Evolutionary conservation across 2,797 vertebrate genomes (phyloP), one percentile per base, ranked within the genome.

Genomic region (Bovichtus diacanthus): DNA sequence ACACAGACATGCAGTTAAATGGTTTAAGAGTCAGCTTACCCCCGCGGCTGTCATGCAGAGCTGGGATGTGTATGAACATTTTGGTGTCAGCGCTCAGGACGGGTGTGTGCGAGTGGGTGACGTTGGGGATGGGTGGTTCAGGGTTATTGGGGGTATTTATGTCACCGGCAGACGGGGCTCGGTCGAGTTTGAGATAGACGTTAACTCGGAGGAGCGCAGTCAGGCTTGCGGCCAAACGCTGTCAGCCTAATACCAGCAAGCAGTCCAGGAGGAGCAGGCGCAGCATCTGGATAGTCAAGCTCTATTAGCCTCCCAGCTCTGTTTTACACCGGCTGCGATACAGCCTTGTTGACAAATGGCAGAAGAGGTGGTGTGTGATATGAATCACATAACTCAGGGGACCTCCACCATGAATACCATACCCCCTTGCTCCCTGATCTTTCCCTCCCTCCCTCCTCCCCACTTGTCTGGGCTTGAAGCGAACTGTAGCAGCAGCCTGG

Each of bases 221-320:
- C 81, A 81, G 91, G 89, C 90, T 92, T 34, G 79, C 21, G 67
- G 90, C 90, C 91, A 93, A 90, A 83, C 43, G 54, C 80, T 90
- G 88, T 89, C 90, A 90, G 85, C 68, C 79, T 87, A 88, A 92
- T 79, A 78, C 89, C 47, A 67, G 78, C 38, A 43, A 82, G 79
- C 54, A 55, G 87, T 81, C 88, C 87, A 19, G 79, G 87, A 89
- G 92, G 88, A 90, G 81, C 73, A 39, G 82, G 65, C 43, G 49
- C 82, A 89, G 92, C 92, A 91, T 93, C 93, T 94, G 94, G 93
- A 87, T 88, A 88, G 92, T 93, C 93, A 94, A 84, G 93, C 92
- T 93, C 93, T 90, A 95, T 95, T 95, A 94, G 85, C 78, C 90
- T 83, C 78, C 74, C 54, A 49, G 90, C 90, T 81, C 87, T 76